Percentiles rank a stretch among this genome's conserved stretches.
phyloP scores from a whole-genome alignment of 2,888 invertebrate species.

The Pecten maximus region DNA sequence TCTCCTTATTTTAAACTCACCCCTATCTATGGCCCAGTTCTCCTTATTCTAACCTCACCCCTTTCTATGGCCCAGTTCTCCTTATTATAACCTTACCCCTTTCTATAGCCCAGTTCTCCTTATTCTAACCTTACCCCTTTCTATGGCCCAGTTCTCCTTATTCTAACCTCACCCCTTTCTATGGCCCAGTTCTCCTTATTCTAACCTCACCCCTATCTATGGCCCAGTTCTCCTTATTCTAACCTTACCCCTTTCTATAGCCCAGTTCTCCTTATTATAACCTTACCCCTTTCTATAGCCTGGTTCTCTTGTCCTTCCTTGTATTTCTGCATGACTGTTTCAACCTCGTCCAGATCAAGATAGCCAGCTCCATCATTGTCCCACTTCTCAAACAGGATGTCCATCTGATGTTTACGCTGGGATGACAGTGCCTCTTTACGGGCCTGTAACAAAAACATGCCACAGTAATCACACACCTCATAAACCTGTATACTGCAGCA shows the following conservation, averaged over 20 bases:
- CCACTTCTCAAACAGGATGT: constrained; percentile 82
- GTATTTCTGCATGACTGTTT: constrained; percentile 78
- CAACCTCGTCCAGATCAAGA: constrained; percentile 80
- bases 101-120: neutral
- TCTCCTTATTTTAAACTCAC: neutral
- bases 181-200: neutral
- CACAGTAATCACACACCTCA: no score
- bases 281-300: constrained; percentile 75
- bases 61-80: neutral
- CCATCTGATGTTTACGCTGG: constrained; percentile 77
- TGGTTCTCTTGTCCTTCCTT: constrained; percentile 81
- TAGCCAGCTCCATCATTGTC: constrained; percentile 82
- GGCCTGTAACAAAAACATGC: constrained; percentile 65
- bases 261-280: neutral
- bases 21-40: neutral
- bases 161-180: neutral
- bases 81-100: neutral
- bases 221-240: neutral
- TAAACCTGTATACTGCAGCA: neutral
- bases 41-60: neutral
- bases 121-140: neutral
- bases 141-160: neutral
- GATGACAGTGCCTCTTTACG: constrained; percentile 75
- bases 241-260: constrained; percentile 56
- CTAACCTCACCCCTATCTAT: constrained; percentile 57